These are phyloP conservation scores for Momotus momota DNA, from an alignment of 2,797 vertebrate species.

Conservation along the genomic window DNA sequence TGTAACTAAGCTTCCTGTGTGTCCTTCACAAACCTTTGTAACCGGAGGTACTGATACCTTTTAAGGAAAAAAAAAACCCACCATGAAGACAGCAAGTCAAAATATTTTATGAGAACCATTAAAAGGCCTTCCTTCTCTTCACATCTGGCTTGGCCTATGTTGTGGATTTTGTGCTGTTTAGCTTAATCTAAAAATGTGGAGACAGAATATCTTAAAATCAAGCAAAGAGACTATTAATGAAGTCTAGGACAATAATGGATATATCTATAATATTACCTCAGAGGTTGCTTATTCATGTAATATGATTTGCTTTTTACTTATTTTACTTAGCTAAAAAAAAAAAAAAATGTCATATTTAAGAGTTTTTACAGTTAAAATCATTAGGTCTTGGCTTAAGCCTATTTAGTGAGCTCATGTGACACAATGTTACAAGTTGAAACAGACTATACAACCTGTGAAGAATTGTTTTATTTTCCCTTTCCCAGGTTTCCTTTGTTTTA, in stretches of 20 bases:
- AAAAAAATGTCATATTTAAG: not conserved
- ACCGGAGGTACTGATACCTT: conserved; percentile 64
- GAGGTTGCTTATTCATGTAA: not conserved
- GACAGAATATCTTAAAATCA: not conserved
- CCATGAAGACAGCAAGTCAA: not conserved
- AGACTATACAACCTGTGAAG: not conserved
- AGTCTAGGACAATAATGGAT: not conserved
- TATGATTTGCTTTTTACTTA: not conserved
- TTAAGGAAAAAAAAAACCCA: conserved; percentile 41
- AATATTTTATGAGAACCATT: conserved; percentile 67
- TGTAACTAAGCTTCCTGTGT: not conserved
- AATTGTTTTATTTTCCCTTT: not conserved
- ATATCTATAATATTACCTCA: not conserved
- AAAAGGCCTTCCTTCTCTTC: conserved; percentile 36
- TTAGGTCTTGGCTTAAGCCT: not conserved
- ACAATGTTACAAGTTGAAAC: not conserved
- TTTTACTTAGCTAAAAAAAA: not conserved
- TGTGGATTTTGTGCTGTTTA: conserved; percentile 29
- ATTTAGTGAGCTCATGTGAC: not conserved
- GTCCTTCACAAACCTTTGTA: conserved; percentile 38
- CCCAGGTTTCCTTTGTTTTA: not conserved
- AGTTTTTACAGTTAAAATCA: not conserved
- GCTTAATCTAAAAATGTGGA: conserved; percentile 1
- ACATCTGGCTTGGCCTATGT: conserved; percentile 52
- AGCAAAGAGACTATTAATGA: not conserved